Evolutionary conservation across 1,140 invertebrate genomes (phyloP), one percentile per base, ranked within the genome.

Genomic region (Lanistes nyassanus): DNA sequence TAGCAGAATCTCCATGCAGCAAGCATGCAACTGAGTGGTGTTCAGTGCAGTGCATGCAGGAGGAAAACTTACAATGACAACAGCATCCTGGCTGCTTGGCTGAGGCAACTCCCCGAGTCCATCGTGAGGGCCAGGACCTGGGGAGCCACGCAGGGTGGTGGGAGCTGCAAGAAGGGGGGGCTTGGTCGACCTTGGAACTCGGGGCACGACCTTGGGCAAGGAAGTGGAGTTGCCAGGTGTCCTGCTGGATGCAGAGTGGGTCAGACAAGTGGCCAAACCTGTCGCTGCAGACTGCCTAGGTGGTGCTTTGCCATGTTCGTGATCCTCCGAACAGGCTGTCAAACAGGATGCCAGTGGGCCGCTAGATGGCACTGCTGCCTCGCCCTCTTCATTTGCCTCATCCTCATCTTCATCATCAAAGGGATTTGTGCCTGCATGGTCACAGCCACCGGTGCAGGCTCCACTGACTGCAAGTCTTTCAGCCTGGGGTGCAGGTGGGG

Each of bases 61-160:
- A 65, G 26, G n/a, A 29, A 31, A 31, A 74, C 72, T 74, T 74
- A 74, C 72, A 74, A 74, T 74, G 13, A 74, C 72, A 37, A 74
- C 1, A 31, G 72, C 23, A 9, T 74, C 64, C 42, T 74, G 29
- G 56, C 26, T 39, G 21, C 42, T 60, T 58, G 58, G 31, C 31
- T 16, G 21, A 4, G 60, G 34, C 42, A 58, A 36, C 26, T 65
- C 60, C 21, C 39, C 39, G 26, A 29, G 26, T n/a, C 64, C 37
- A 34, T 11, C 29, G n/a, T 23, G 6, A 7, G 68, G 29, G 23
- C 34, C 13, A 13, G 36, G 36, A 37, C 39, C 39, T n/a, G 31
- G 36, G 39, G 34, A n/a, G 23, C 37, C 60, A 56, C 70, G 31
- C 70, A 42, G 56, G 55, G 55, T 42, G 21, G 51, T 26, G 36